Conservation (phyloP, 1,140 invertebrate genomes). For the Metaphire vulgaris region DNA sequence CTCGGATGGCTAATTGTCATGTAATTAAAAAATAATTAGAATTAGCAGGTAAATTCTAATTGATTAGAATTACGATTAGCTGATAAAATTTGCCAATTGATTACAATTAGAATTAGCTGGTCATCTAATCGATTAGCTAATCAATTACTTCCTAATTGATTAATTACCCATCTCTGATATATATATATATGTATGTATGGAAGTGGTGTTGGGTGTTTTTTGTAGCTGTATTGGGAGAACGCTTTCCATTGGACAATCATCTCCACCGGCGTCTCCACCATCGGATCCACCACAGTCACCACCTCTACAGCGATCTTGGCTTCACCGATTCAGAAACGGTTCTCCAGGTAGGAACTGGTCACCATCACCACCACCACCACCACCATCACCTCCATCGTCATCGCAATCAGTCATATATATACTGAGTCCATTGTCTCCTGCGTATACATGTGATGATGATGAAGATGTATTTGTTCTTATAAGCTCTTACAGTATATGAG, state of each 20-base stretch:
- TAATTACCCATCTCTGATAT: not conserved
- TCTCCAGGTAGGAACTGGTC: conserved; percentile 64
- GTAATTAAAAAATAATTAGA: too few species aligned
- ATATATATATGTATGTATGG: conserved; percentile 4
- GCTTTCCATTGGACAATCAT: conserved; percentile 17
- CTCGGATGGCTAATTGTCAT: too few species aligned
- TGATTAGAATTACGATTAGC: too few species aligned
- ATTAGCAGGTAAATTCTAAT: too few species aligned
- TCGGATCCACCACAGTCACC: conserved; percentile 35
- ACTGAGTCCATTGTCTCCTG: not conserved
- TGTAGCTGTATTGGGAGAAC: not conserved
- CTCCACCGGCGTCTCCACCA: conserved; percentile 24
- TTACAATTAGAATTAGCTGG: too few species aligned
- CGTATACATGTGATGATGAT: not conserved
- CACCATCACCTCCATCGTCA: not conserved
- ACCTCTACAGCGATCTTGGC: conserved; percentile 46
- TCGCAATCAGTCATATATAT: not conserved
- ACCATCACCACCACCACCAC: not conserved
- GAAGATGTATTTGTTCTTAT: too few species aligned
- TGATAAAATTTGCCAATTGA: too few species aligned
- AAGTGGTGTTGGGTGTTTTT: too few species aligned
- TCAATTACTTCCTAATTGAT: too few species aligned
- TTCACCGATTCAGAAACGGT: conserved; percentile 51
- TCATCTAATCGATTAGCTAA: too few species aligned
- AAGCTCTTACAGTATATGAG: too few species aligned